Conservation (phyloP, 2,888 invertebrate genomes). For the Trileptium ribeirensis region DNA sequence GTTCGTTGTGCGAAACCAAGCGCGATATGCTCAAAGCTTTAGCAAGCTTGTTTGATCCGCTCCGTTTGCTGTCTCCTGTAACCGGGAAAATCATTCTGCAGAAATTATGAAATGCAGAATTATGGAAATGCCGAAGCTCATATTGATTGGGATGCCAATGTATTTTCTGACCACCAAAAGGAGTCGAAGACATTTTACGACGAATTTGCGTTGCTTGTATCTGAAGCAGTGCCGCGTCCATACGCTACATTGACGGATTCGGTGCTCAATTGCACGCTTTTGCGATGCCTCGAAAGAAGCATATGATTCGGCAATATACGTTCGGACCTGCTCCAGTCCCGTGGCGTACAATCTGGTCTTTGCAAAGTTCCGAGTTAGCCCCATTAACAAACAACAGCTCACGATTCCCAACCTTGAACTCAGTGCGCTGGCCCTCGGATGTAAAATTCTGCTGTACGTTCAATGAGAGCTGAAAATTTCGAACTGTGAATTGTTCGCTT, state of each 20-base stretch:
- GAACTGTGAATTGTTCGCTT: not conserved
- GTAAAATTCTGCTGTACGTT: constrained; percentile 16
- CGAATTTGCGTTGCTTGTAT: not conserved
- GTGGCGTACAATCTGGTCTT: not conserved
- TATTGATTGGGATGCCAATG: constrained; percentile 19
- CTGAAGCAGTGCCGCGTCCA: not conserved
- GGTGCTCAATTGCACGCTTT: not conserved
- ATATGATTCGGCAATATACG: constrained; percentile 15
- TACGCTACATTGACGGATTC: not conserved
- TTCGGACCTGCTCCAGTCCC: not conserved
- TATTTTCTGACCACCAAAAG: not conserved
- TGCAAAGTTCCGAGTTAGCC: not conserved
- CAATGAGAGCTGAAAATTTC: constrained; percentile 12
- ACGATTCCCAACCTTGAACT: not conserved
- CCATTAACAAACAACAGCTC: not conserved
- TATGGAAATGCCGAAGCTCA: too few species aligned
- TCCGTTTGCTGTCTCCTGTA: constrained; percentile 33
- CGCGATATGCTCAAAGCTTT: not conserved
- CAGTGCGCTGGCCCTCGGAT: constrained; percentile 10
- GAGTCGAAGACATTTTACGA: not conserved
- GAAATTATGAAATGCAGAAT: constrained; percentile 14
- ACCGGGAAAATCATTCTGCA: constrained; percentile 27
- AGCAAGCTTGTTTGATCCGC: constrained; percentile 34
- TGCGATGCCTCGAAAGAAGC: constrained; percentile 25
- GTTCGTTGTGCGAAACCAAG: not conserved